These are phyloP conservation scores for Myzus persicae DNA, from an alignment of 1,140 invertebrate species.

Conservation along the genomic window DNA sequence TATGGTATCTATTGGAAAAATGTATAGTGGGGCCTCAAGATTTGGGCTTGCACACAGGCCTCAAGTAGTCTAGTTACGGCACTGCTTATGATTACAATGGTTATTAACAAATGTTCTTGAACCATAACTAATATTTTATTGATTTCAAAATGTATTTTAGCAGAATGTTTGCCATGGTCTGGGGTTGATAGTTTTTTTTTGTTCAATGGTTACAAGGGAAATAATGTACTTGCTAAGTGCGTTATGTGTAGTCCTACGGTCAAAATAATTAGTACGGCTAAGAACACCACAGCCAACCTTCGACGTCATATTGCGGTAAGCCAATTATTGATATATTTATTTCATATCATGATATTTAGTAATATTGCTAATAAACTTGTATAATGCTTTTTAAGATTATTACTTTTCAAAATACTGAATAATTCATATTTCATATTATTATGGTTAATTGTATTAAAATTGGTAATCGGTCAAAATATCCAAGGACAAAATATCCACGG, in stretches of 20 bases:
- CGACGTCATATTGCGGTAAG: conserved; percentile 19
- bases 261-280: conserved; percentile 17
- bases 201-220: conserved; percentile 9
- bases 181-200: background rate
- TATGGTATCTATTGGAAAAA: too few species aligned
- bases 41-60: too few species aligned
- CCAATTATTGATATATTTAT: too few species aligned
- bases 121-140: conserved; percentile 25
- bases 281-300: conserved; percentile 18
- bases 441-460: too few species aligned
- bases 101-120: conserved; percentile 23
- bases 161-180: conserved; percentile 26
- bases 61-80: too few species aligned
- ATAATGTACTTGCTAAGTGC: conserved; percentile 17
- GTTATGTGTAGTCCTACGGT: background rate
- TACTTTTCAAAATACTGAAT: background rate
- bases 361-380: background rate
- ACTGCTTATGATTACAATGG: background rate
- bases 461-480: too few species aligned
- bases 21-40: too few species aligned
- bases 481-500: too few species aligned
- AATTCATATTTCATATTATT: background rate
- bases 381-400: conserved; percentile 16
- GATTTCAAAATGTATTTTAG: background rate
- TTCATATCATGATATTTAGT: background rate